Percentiles rank a stretch among this genome's conserved stretches.
These are phyloP conservation scores for Elymnias hypermnestra DNA, from an alignment of 1,140 invertebrate species.

Conservation along the genomic window DNA sequence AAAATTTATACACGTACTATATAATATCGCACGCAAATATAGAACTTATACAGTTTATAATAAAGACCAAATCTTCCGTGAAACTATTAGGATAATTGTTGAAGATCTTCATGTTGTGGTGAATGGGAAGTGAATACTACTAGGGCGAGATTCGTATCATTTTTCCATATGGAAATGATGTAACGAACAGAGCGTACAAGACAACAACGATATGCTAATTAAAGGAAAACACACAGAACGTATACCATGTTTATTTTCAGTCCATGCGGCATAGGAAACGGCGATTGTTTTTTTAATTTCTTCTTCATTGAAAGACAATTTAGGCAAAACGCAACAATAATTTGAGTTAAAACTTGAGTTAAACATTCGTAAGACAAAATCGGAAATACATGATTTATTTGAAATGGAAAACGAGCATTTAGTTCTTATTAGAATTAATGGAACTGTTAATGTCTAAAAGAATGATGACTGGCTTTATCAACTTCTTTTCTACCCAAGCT, in stretches of 20 bases:
- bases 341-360: too few relatives aligned
- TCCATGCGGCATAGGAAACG: conserved; percentile 41
- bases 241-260: conserved; percentile 58
- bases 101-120: conserved; percentile 4
- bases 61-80: conserved; percentile 12
- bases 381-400: too few relatives aligned
- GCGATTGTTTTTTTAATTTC: conserved; percentile 51
- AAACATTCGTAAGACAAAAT: too few relatives aligned
- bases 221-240: conserved; percentile 66
- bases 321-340: too few relatives aligned
- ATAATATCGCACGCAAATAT: conserved; percentile 15
- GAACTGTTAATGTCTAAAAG: too few relatives aligned
- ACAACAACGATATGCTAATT: conserved; percentile 73
- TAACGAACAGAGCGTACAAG: conserved; percentile 62
- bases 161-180: conserved; percentile 74
- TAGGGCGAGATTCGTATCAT: conserved; percentile 56
- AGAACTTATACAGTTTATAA: background rate
- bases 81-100: conserved; percentile 7
- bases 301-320: conserved; percentile 20
- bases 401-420: too few relatives aligned
- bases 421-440: too few relatives aligned
- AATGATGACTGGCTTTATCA: too few relatives aligned
- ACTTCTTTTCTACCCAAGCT: too few relatives aligned
- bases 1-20: too few relatives aligned
- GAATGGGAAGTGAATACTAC: conserved; percentile 26